A percentile compares a stretch with the other conserved stretches of the same genome.
Conservation (phyloP, 2,888 invertebrate species). For the Platycheirus rosarum region DNA sequence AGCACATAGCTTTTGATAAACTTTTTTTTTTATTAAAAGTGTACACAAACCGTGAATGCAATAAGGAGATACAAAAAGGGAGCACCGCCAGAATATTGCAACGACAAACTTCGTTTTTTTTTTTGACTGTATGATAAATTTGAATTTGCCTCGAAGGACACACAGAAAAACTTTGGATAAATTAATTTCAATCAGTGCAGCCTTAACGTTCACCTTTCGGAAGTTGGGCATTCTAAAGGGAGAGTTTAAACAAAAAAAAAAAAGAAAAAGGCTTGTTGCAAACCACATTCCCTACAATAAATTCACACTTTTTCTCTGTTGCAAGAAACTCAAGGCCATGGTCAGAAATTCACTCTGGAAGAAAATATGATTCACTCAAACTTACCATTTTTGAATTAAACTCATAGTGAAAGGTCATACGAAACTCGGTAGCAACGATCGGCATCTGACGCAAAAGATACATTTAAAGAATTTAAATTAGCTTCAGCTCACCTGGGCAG, state of each 20-base stretch:
- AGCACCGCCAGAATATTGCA: slow-evolving; percentile 11
- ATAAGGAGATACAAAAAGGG: slow-evolving; percentile 7
- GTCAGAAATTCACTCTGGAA: neutral
- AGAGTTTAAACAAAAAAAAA: neutral
- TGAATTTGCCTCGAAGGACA: slow-evolving; percentile 20
- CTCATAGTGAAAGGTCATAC: neutral
- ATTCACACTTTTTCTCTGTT: too few relatives aligned
- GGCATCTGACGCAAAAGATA: slow-evolving; percentile 11
- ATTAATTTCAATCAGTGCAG: slow-evolving; percentile 23
- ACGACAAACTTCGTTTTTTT: slow-evolving; percentile 30
- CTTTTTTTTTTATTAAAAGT: slow-evolving; percentile 30
- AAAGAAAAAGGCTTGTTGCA: too few relatives aligned
- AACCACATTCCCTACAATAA: too few relatives aligned
- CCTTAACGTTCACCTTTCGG: neutral
- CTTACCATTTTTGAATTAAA: slow-evolving; percentile 1
- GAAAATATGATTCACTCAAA: neutral
- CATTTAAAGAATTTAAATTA: slow-evolving; percentile 26
- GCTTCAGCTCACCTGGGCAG: neutral
- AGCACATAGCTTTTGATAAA: slow-evolving; percentile 36
- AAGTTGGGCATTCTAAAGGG: neutral
- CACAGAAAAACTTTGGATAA: slow-evolving; percentile 3
- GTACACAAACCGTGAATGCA: slow-evolving; percentile 32
- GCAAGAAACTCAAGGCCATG: neutral
- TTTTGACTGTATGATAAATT: slow-evolving; percentile 3
- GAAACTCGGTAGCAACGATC: neutral